Conservation (phyloP, 2,113 vertebrate species). For the Phalacrocorax carbo region DNA sequence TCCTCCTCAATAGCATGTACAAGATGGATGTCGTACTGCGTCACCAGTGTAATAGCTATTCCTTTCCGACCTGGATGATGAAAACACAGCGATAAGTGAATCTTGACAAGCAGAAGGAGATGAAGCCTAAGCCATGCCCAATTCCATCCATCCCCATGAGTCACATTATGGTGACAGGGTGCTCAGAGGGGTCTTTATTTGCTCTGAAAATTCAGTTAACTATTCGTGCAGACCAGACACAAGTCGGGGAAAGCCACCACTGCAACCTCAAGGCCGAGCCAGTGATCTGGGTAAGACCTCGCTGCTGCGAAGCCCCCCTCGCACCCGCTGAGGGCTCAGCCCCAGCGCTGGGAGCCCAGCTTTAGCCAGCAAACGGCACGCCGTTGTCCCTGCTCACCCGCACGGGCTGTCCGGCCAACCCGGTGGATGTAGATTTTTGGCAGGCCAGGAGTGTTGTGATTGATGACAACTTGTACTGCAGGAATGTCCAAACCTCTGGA, state of each 20-base stretch:
- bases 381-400: constrained; percentile 72
- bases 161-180: accelerated
- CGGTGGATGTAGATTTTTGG: constrained; percentile 96
- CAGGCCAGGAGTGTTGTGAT: constrained; percentile 93
- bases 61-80: constrained; percentile 82
- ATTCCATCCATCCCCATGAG: not conserved
- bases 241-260: accelerated
- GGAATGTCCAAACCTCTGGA: constrained; percentile 93
- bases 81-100: accelerated
- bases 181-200: not conserved
- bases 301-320: not conserved
- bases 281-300: too few species aligned
- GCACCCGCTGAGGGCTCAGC: not conserved
- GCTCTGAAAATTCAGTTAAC: not conserved
- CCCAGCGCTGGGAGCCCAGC: not conserved
- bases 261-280: not conserved
- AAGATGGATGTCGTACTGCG: constrained; percentile 96
- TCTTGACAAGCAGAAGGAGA: not conserved
- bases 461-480: constrained; percentile 91
- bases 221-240: not conserved
- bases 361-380: accelerated
- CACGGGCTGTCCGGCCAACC: constrained; percentile 91
- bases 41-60: constrained; percentile 90
- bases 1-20: constrained; percentile 88
- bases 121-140: not conserved